Percentiles rank a stretch among this genome's conserved stretches.
These are phyloP conservation scores for Ecliptopera silaceata DNA, from an alignment of 2,888 invertebrate genomes.

Conservation along the genomic window DNA sequence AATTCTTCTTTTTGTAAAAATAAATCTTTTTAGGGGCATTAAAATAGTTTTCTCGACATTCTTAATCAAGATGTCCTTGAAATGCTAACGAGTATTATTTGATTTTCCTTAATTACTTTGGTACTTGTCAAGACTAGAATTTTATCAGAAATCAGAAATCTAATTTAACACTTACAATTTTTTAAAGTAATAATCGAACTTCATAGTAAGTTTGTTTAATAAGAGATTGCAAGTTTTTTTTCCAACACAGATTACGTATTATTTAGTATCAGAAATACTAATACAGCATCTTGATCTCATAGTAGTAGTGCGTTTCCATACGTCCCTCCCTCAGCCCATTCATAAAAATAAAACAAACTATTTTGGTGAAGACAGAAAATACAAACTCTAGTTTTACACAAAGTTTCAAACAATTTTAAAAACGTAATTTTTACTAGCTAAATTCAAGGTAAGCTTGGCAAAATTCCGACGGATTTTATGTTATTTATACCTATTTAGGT, in stretches of 20 bases:
- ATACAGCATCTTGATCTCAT: slow-evolving; percentile 3
- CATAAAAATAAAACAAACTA: slow-evolving; percentile 55
- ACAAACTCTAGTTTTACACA: neutral
- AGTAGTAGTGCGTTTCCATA: slow-evolving; percentile 34
- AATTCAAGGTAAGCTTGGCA: too few relatives aligned
- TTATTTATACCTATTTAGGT: too few relatives aligned
- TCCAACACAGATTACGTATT: neutral
- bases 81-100: slow-evolving; percentile 7
- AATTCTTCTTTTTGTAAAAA: neutral
- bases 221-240: neutral
- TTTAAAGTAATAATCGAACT: neutral
- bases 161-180: too few relatives aligned
- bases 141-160: neutral
- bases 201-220: neutral
- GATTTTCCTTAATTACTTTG: neutral
- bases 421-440: neutral
- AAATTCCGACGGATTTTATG: too few relatives aligned
- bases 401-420: too few relatives aligned
- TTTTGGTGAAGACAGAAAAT: slow-evolving; percentile 24
- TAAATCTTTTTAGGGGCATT: slow-evolving; percentile 4
- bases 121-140: neutral
- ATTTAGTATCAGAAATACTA: too few relatives aligned
- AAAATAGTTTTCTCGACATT: slow-evolving; percentile 10
- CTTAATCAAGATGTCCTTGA: slow-evolving; percentile 16
- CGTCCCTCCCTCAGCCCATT: slow-evolving; percentile 54